Evolutionary conservation across 2,888 invertebrate genomes (phyloP).

Genomic region (Fragum whitleyi): DNA sequence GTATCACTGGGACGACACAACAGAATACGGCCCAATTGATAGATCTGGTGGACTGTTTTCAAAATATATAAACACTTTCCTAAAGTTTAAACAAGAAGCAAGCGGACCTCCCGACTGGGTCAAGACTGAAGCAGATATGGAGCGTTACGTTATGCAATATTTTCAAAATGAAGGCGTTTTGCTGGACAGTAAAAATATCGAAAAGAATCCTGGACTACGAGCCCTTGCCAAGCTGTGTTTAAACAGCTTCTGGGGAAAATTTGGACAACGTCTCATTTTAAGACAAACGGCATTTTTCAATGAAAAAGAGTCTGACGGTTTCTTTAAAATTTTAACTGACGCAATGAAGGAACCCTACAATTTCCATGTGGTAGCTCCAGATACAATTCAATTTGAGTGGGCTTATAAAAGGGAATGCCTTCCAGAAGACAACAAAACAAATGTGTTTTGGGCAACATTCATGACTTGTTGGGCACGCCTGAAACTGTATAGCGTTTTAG

Average conservation of each 20-base stretch:
- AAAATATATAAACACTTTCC: constrained; percentile 77
- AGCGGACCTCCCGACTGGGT: constrained; percentile 69
- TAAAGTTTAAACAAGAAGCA: constrained; percentile 73
- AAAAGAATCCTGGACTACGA: constrained; percentile 55
- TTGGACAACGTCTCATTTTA: constrained; percentile 46
- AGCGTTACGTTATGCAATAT: constrained; percentile 64
- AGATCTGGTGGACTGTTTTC: constrained; percentile 74
- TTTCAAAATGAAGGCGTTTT: constrained; percentile 59
- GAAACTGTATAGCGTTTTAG: constrained; percentile 40
- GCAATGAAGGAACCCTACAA: constrained; percentile 23
- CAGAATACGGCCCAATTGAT: constrained; percentile 55
- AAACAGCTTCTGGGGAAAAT: constrained; percentile 66
- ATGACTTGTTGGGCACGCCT: constrained; percentile 44
- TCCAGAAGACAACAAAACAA: constrained; percentile 44
- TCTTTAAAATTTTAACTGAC: constrained; percentile 38
- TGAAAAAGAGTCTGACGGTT: constrained; percentile 30
- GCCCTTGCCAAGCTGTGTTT: constrained; percentile 53
- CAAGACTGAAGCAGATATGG: constrained; percentile 56
- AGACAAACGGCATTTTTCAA: constrained; percentile 27
- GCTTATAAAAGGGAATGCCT: constrained; percentile 20
- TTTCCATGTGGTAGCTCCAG: constrained; percentile 31
- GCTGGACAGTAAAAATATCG: constrained; percentile 43
- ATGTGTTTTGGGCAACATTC: constrained; percentile 36
- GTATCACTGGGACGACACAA: constrained; percentile 72
- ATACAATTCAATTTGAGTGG: constrained; percentile 38